phyloP scores from a whole-genome alignment of 2,113 vertebrate genomes.

The Vidua chalybeata region DNA sequence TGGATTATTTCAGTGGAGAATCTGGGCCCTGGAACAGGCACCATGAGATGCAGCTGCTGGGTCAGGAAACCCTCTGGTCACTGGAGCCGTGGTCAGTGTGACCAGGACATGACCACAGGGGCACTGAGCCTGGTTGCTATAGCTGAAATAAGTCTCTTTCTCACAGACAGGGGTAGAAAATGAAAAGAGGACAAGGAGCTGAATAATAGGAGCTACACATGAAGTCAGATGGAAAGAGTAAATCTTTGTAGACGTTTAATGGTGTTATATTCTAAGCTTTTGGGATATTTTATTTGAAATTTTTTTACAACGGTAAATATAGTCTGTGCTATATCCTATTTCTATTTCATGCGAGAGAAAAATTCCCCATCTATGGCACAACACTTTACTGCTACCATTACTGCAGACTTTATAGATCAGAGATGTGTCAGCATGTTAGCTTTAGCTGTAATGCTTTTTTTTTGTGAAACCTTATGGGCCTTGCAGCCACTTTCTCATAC shows the following conservation, averaged over 20 bases:
- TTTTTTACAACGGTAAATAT: constrained; percentile 70
- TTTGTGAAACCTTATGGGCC: constrained; percentile 77
- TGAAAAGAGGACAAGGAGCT: constrained; percentile 11
- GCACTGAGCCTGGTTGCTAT: neutral
- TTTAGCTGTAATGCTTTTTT: constrained; percentile 73
- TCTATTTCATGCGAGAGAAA: constrained; percentile 68
- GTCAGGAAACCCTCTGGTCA: neutral
- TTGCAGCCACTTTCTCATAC: constrained; percentile 72
- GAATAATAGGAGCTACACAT: constrained; percentile 15
- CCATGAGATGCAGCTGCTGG: neutral
- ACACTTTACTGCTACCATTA: constrained; percentile 73
- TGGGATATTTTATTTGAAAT: constrained; percentile 68
- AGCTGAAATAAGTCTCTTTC: neutral
- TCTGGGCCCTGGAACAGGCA: neutral
- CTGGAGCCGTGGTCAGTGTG: neutral
- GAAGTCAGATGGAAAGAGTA: constrained; percentile 67
- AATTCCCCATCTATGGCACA: constrained; percentile 68
- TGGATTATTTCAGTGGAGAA: neutral
- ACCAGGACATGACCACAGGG: neutral
- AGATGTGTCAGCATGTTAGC: constrained; percentile 75
- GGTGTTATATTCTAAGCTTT: constrained; percentile 71
- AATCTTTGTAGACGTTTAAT: constrained; percentile 64
- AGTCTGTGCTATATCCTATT: constrained; percentile 66
- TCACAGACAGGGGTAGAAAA: neutral
- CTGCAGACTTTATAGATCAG: constrained; percentile 78